phyloP scores from a whole-genome alignment of 2,113 vertebrate species.

The Gasterosteus nipponicus region DNA sequence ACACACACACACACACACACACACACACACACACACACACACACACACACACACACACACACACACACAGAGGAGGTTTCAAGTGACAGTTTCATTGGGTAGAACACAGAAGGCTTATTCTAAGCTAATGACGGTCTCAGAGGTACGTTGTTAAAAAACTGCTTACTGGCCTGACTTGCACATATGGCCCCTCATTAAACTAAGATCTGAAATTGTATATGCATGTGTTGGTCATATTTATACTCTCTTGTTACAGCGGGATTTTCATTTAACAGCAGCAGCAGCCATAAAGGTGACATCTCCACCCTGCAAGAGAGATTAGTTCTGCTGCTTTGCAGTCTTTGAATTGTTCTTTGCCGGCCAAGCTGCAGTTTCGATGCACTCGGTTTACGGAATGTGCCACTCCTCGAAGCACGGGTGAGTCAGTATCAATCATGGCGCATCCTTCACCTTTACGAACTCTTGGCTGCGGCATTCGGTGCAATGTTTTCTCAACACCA shows the following conservation, averaged over 20 bases:
- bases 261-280: slow-evolving; percentile 18
- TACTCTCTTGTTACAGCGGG: slow-evolving; percentile 4
- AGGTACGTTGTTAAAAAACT: slow-evolving; percentile 10
- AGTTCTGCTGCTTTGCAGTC: slow-evolving; percentile 16
- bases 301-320: slow-evolving; percentile 12
- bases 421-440: slow-evolving; percentile 40
- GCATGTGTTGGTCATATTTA: background rate
- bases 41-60: slow-evolving; percentile 8
- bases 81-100: slow-evolving; percentile 34
- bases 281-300: slow-evolving; percentile 9
- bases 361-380: slow-evolving; percentile 41
- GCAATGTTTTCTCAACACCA: slow-evolving; percentile 55
- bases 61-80: slow-evolving; percentile 29
- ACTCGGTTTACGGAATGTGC: slow-evolving; percentile 66
- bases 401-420: slow-evolving; percentile 60
- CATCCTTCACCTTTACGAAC: slow-evolving; percentile 36
- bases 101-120: slow-evolving; percentile 16
- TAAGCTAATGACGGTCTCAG: slow-evolving; percentile 9
- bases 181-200: background rate
- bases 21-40: slow-evolving; percentile 7
- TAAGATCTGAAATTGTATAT: slow-evolving; percentile 6
- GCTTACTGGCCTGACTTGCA: background rate
- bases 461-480: slow-evolving; percentile 30
- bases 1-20: slow-evolving; percentile 12
- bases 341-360: slow-evolving; percentile 30